Evolutionary conservation across 2,888 invertebrate species (phyloP).

Genomic region (Ametastegia equiseti): DNA sequence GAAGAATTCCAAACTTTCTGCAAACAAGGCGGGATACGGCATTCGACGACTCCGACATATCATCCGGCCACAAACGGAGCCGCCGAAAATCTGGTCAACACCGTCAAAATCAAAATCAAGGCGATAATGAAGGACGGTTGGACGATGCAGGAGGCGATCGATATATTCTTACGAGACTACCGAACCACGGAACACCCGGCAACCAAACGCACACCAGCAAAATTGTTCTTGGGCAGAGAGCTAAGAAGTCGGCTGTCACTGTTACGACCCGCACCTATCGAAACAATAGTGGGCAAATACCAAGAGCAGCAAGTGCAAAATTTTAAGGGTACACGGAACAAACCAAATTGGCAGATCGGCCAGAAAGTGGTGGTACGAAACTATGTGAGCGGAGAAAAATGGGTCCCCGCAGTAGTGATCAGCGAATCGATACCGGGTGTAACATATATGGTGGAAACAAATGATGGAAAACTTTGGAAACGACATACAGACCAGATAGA

Average conservation of each 20-base stretch:
- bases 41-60: neutral
- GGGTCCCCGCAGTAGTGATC: no score
- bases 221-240: slow-evolving; percentile 46
- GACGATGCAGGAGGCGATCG: slow-evolving; percentile 37
- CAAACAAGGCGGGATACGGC: neutral
- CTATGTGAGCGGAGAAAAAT: no score
- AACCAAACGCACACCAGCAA: slow-evolving; percentile 52
- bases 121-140: slow-evolving; percentile 45
- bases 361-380: no score
- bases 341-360: no score
- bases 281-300: no score
- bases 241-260: slow-evolving; percentile 50
- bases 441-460: no score
- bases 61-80: slow-evolving; percentile 12
- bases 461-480: no score
- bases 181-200: slow-evolving; percentile 51
- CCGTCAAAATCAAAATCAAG: slow-evolving; percentile 50
- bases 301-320: no score
- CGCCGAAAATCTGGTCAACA: slow-evolving; percentile 49
- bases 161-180: slow-evolving; percentile 54
- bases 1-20: neutral
- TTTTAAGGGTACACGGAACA: no score
- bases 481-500: no score
- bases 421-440: no score
- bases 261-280: no score